phyloP scores from a whole-genome alignment of 2,113 vertebrate genomes.

The Etheostoma spectabile region DNA sequence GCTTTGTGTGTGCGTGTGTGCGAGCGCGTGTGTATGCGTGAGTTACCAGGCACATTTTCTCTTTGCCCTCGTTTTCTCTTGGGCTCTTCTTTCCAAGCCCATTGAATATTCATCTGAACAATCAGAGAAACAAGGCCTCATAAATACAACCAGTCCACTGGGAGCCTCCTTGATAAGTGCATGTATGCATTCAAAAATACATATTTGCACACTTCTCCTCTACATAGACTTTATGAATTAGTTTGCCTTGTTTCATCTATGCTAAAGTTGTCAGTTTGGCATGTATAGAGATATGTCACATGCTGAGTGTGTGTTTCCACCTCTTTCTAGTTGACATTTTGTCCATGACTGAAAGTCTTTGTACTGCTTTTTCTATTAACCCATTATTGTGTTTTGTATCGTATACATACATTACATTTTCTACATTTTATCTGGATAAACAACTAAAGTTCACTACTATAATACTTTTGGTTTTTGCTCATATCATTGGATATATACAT shows the following conservation, averaged over 20 bases:
- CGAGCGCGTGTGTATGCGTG: constrained; percentile 34
- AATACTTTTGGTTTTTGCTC: not conserved
- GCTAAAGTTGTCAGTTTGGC: constrained; percentile 27
- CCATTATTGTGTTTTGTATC: not conserved
- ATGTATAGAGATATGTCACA: not conserved
- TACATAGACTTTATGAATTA: constrained; percentile 27
- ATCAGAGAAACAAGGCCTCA: constrained; percentile 78
- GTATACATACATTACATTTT: not conserved
- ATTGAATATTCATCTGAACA: constrained; percentile 83
- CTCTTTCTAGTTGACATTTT: not conserved
- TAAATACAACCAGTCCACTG: constrained; percentile 76
- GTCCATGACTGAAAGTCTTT: not conserved
- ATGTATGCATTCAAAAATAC: constrained; percentile 66
- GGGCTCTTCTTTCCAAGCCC: constrained; percentile 67
- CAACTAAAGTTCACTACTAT: not conserved
- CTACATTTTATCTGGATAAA: not conserved
- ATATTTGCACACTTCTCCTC: constrained; percentile 46
- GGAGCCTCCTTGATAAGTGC: constrained; percentile 70
- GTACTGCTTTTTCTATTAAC: not conserved
- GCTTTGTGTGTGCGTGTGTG: constrained; percentile 48
- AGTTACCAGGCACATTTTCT: constrained; percentile 65
- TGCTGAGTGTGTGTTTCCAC: constrained; percentile 3
- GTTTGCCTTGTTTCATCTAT: constrained; percentile 26
- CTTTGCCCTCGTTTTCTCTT: constrained; percentile 73
- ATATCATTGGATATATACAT: not conserved